Evolutionary conservation across 2,888 invertebrate genomes (phyloP).

Genomic region (Dasysyrphus tricinctus): DNA sequence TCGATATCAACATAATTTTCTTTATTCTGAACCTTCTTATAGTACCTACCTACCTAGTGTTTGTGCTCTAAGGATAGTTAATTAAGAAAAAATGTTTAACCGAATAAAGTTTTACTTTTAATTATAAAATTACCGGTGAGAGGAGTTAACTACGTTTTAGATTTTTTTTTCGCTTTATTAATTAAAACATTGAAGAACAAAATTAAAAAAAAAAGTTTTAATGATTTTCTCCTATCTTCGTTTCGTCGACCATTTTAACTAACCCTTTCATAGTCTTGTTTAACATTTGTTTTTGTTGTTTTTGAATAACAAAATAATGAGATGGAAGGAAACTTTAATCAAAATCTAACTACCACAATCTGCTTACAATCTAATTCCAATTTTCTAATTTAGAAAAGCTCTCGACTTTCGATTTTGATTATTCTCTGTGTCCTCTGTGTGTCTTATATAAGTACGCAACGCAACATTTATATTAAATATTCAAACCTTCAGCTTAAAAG

Average conservation of each 20-base stretch:
- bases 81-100: neutral
- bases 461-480: slow-evolving; percentile 28
- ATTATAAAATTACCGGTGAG: neutral
- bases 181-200: slow-evolving; percentile 7
- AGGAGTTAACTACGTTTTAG: neutral
- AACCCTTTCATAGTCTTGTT: neutral
- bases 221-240: neutral
- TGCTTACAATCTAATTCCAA: slow-evolving; percentile 22
- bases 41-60: neutral
- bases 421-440: neutral
- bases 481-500: slow-evolving; percentile 35
- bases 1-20: neutral
- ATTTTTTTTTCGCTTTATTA: neutral
- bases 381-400: slow-evolving; percentile 5
- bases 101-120: neutral
- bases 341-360: slow-evolving; percentile 14
- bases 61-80: neutral
- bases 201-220: neutral
- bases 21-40: neutral
- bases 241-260: neutral
- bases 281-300: too few relatives aligned
- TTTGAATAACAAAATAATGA: neutral
- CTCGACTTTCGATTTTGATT: slow-evolving; percentile 43
- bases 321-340: slow-evolving; percentile 13
- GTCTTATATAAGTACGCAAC: neutral